Evolutionary conservation across 1,140 invertebrate species (phyloP).

Genomic region (Macrosteles quadrilineatus): DNA sequence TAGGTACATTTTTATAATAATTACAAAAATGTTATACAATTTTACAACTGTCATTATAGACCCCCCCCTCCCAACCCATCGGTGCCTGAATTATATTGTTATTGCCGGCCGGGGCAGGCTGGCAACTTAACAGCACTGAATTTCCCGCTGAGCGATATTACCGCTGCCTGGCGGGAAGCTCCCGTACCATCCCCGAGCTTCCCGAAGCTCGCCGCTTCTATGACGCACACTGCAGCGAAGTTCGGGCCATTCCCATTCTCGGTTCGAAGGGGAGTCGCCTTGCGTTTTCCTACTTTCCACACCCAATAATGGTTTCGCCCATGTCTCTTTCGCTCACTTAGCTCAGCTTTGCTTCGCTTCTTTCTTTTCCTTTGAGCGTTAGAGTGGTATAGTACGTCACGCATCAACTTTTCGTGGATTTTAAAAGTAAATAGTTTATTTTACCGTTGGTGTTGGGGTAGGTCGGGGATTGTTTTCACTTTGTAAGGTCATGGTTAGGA

Average conservation of each 20-base stretch:
- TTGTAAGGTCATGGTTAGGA: too few relatives aligned
- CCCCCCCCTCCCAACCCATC: neutral
- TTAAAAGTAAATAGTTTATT: too few relatives aligned
- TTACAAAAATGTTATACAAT: too few relatives aligned
- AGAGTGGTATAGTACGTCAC: neutral
- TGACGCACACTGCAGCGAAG: constrained; percentile 28
- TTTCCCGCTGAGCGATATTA: neutral
- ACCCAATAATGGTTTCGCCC: constrained; percentile 19
- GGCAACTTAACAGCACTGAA: constrained; percentile 9
- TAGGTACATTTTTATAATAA: neutral
- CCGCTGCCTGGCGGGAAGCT: neutral
- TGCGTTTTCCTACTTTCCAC: constrained; percentile 22
- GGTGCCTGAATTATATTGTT: constrained; percentile 9
- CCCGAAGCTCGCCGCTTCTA: constrained; percentile 23
- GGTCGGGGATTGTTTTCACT: too few relatives aligned
- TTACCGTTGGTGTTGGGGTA: too few relatives aligned
- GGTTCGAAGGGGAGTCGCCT: constrained; percentile 22
- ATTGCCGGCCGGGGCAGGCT: constrained; percentile 11
- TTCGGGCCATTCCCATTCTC: constrained; percentile 9
- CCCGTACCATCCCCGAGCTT: neutral
- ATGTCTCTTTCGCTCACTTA: constrained; percentile 10
- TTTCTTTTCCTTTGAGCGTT: constrained; percentile 11
- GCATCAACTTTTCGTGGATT: too few relatives aligned
- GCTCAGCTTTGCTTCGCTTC: neutral
- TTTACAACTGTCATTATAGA: too few relatives aligned